A percentile compares a stretch with the other conserved stretches of the same genome.
Conservation (phyloP, 2,888 invertebrate species). For the Xylota segnis region DNA sequence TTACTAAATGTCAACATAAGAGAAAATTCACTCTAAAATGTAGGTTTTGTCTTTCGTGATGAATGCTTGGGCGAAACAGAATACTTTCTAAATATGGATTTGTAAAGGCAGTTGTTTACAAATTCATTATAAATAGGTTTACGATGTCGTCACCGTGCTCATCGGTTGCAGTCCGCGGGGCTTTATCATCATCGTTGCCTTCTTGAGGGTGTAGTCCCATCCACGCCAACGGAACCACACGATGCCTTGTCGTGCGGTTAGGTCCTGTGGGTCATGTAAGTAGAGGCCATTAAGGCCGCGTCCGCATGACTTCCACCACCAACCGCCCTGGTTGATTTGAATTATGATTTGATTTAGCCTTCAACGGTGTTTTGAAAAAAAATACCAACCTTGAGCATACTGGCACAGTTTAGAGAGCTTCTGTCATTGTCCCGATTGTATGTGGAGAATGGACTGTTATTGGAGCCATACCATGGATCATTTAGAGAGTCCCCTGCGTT, state of each 20-base stretch:
- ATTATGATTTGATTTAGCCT: neutral
- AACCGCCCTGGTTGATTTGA: slow-evolving; percentile 88
- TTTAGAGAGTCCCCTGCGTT: slow-evolving; percentile 96
- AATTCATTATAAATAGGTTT: slow-evolving; percentile 54
- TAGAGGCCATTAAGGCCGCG: slow-evolving; percentile 95
- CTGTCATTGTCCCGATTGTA: slow-evolving; percentile 96
- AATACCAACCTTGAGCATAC: slow-evolving; percentile 91
- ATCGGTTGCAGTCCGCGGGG: slow-evolving; percentile 85
- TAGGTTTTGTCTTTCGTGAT: slow-evolving; percentile 50
- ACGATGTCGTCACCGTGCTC: slow-evolving; percentile 78
- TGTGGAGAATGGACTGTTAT: slow-evolving; percentile 96
- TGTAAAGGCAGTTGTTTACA: slow-evolving; percentile 49
- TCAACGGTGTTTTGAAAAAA: neutral
- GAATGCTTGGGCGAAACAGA: slow-evolving; percentile 54
- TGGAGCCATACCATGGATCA: slow-evolving; percentile 97
- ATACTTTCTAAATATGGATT: slow-evolving; percentile 70
- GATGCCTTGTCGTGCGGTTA: slow-evolving; percentile 95
- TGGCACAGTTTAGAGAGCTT: slow-evolving; percentile 95
- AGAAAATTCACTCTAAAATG: slow-evolving; percentile 27
- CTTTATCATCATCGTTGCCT: slow-evolving; percentile 96
- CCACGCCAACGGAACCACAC: slow-evolving; percentile 98
- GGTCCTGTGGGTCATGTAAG: slow-evolving; percentile 94
- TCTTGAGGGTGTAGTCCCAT: slow-evolving; percentile 96
- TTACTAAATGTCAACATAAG: slow-evolving; percentile 28
- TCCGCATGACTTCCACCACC: slow-evolving; percentile 98